A percentile compares a stretch with the other conserved stretches of the same genome.
These are phyloP conservation scores for Zeus faber DNA, from an alignment of 2,113 vertebrate genomes.

Conservation along the genomic window DNA sequence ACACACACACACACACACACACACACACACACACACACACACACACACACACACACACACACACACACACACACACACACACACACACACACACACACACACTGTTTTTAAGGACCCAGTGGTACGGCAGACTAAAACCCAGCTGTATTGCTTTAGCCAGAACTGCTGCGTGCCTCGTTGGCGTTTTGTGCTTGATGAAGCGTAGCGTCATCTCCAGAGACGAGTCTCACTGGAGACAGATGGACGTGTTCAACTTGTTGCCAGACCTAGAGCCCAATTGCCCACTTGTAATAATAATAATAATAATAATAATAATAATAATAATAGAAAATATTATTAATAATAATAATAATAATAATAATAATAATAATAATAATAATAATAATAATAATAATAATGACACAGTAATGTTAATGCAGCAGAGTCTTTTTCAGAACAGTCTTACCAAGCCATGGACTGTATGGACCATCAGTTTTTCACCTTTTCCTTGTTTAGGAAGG, in stretches of 20 bases:
- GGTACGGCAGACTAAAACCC: no score
- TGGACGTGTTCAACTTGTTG: slow-evolving; percentile 27
- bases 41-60: not conserved
- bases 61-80: not conserved
- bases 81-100: not conserved
- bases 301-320: no score
- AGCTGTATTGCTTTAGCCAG: slow-evolving; percentile 14
- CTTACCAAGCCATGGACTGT: no score
- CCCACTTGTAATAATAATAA: no score
- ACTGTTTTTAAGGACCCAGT: slow-evolving; percentile 12
- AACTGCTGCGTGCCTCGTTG: slow-evolving; percentile 32
- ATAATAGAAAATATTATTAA: no score
- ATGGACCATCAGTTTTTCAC: no score
- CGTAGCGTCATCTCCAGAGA: slow-evolving; percentile 41
- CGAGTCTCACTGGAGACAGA: slow-evolving; percentile 43
- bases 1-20: not conserved
- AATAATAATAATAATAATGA: no score
- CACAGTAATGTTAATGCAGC: no score
- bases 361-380: no score
- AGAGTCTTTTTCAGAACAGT: no score
- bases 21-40: not conserved
- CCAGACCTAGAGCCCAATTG: slow-evolving; percentile 6
- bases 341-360: no score
- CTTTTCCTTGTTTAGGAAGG: no score
- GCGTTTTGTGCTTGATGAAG: slow-evolving; percentile 49